Percentiles rank a stretch among this genome's conserved stretches.
Evolutionary conservation across 2,797 vertebrate species (phyloP).

Genomic region (Diplodus puntazzo): DNA sequence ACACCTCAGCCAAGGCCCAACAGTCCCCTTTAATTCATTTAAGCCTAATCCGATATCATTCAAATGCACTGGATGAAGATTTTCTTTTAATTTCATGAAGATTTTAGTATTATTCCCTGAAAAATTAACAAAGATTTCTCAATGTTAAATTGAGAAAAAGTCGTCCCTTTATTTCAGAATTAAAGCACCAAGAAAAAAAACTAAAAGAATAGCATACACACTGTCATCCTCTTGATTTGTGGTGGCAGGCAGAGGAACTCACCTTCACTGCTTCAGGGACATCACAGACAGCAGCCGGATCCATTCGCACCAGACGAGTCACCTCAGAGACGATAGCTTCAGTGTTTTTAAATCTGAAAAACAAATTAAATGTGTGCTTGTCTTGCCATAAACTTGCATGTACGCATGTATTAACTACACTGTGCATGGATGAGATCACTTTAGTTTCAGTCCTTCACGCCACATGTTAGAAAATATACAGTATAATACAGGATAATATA

Average conservation of each 20-base stretch:
- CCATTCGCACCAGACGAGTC: constrained; percentile 94
- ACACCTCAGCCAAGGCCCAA: no score
- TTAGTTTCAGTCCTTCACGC: neutral
- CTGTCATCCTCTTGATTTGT: neutral
- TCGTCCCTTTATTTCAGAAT: neutral
- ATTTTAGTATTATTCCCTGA: no score
- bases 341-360: constrained; percentile 94
- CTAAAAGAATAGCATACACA: neutral
- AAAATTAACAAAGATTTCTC: no score
- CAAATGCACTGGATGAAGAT: no score
- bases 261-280: constrained; percentile 97
- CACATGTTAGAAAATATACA: neutral
- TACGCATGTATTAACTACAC: neutral
- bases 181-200: neutral
- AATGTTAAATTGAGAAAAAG: no score
- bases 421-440: neutral
- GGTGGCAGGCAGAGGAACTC: neutral
- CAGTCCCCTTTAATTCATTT: no score
- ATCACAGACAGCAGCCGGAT: constrained; percentile 95
- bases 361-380: neutral
- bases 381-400: neutral
- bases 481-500: neutral
- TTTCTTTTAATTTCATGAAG: no score
- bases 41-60: no score
- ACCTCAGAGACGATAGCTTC: constrained; percentile 96